Conservation (phyloP, 2,888 invertebrate species). For the Ennomos erosarius region DNA sequence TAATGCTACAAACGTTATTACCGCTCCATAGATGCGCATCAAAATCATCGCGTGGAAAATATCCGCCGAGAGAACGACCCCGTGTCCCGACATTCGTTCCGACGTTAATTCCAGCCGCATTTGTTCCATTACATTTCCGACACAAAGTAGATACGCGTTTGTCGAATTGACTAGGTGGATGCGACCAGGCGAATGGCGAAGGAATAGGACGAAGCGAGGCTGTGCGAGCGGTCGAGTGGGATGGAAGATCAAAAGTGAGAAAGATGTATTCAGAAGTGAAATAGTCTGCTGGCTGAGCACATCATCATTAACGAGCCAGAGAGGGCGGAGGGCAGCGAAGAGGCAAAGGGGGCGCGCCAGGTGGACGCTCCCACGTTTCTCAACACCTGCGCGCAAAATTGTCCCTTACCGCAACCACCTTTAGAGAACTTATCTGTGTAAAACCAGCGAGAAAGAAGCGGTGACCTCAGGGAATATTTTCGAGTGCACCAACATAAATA, state of each 20-base stretch:
- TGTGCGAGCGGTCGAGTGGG: constrained; percentile 59
- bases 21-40: constrained; percentile 75
- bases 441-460: constrained; percentile 51
- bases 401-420: constrained; percentile 68
- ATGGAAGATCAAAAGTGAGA: constrained; percentile 83
- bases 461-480: constrained; percentile 78
- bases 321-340: constrained; percentile 85
- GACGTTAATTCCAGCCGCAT: constrained; percentile 85
- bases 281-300: constrained; percentile 91
- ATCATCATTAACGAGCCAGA: constrained; percentile 92
- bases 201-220: constrained; percentile 67
- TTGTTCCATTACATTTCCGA: constrained; percentile 86
- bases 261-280: constrained; percentile 89
- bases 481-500: constrained; percentile 83
- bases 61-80: constrained; percentile 78
- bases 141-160: constrained; percentile 85
- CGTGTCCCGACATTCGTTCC: constrained; percentile 82
- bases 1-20: constrained; percentile 67
- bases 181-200: constrained; percentile 77
- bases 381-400: constrained; percentile 77
- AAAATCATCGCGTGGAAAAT: constrained; percentile 84
- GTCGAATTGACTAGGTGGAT: constrained; percentile 85
- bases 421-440: constrained; percentile 67
- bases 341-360: constrained; percentile 85
- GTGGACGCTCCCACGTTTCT: constrained; percentile 85